Evolutionary conservation across 2,888 invertebrate genomes (phyloP).

Genomic region (Cerceris rybyensis): DNA sequence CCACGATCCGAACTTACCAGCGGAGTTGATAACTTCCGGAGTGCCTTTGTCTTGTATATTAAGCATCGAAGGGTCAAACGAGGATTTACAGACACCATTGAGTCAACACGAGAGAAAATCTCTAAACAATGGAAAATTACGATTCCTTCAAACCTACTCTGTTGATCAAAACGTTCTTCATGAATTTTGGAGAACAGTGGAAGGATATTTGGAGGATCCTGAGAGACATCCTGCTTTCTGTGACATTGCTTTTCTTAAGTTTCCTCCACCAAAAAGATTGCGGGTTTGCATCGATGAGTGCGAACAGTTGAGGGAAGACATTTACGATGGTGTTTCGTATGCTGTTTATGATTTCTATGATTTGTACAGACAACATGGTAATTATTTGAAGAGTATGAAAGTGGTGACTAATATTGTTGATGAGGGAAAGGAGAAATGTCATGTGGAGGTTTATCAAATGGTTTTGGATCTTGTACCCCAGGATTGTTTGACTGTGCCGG

Average conservation of each 20-base stretch:
- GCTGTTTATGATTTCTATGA: slow-evolving; percentile 84
- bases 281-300: slow-evolving; percentile 15
- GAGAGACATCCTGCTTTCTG: slow-evolving; percentile 71
- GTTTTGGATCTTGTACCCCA: slow-evolving; percentile 63
- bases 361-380: slow-evolving; percentile 82
- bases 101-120: not conserved
- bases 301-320: slow-evolving; percentile 66
- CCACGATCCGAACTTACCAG: slow-evolving; percentile 68
- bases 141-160: not conserved
- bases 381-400: slow-evolving; percentile 83
- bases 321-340: slow-evolving; percentile 83
- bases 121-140: not conserved
- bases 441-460: slow-evolving; percentile 57
- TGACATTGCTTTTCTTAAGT: slow-evolving; percentile 57
- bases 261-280: slow-evolving; percentile 55
- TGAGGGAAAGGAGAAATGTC: slow-evolving; percentile 1
- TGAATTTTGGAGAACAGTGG: slow-evolving; percentile 69
- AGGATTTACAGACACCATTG: slow-evolving; percentile 24
- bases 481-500: slow-evolving; percentile 66
- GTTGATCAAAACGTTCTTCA: slow-evolving; percentile 11
- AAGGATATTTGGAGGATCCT: slow-evolving; percentile 54
- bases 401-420: slow-evolving; percentile 58
- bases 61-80: slow-evolving; percentile 64
- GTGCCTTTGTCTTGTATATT: slow-evolving; percentile 73
- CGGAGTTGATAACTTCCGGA: slow-evolving; percentile 65